Conservation (phyloP, 2,797 vertebrate species). For the Oceanodroma leucorhoa region DNA sequence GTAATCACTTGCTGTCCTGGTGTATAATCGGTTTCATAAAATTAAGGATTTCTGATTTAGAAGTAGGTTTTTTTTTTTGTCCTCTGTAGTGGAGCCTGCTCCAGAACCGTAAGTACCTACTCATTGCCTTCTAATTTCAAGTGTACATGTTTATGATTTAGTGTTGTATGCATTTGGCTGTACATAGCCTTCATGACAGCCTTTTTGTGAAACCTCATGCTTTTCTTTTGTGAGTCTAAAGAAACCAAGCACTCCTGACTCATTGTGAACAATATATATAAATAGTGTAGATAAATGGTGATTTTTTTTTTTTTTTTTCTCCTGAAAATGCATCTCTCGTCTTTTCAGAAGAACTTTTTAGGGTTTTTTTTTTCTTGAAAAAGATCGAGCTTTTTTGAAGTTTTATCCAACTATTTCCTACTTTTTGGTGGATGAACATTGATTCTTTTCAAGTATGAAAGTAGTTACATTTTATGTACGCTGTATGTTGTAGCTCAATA, state of each 20-base stretch:
- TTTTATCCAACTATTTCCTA: neutral
- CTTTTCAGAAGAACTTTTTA: neutral
- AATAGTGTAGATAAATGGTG: neutral
- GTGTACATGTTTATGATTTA: neutral
- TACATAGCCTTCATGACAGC: neutral
- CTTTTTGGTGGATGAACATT: neutral
- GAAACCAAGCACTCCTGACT: neutral
- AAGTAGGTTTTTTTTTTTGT: neutral
- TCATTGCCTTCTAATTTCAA: neutral
- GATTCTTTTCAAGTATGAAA: neutral
- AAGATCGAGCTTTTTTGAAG: fast-evolving
- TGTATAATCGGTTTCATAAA: neutral
- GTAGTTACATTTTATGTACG: neutral
- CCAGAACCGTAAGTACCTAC: neutral
- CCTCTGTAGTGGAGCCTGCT: neutral
- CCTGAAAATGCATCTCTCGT: neutral
- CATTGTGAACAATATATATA: neutral
- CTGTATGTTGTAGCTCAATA: neutral
- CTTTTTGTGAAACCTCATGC: neutral
- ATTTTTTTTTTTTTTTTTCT: neutral
- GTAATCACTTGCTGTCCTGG: neutral
- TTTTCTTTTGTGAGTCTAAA: neutral
- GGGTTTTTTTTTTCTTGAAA: neutral
- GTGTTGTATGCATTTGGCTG: neutral
- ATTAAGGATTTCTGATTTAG: neutral